Conservation (phyloP, 2,888 invertebrate species). For the Amphimallon solstitiale region DNA sequence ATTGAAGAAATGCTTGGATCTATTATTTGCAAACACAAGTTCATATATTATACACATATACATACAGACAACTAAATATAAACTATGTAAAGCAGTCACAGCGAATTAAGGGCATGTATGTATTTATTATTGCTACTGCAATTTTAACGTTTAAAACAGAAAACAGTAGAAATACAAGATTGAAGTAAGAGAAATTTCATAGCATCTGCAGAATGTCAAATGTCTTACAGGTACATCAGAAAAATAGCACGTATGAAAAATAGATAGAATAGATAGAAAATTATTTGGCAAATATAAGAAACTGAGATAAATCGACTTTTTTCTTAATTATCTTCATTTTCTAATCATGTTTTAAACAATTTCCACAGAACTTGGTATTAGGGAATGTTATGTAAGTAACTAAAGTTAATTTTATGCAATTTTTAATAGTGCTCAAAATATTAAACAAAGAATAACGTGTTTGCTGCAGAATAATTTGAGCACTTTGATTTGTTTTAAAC, state of each 20-base stretch:
- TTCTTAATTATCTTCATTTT: too few species aligned
- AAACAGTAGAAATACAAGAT: not conserved
- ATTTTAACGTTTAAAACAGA: conserved; percentile 8
- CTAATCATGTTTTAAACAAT: too few species aligned
- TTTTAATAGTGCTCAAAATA: too few species aligned
- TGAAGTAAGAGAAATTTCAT: not conserved
- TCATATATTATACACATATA: not conserved
- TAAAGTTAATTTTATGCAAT: too few species aligned
- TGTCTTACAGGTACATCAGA: conserved; percentile 2
- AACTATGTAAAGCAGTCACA: not conserved
- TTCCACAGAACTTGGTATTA: too few species aligned
- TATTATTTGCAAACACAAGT: not conserved
- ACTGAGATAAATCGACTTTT: too few species aligned
- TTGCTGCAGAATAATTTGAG: too few species aligned
- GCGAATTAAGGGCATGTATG: not conserved
- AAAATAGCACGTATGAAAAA: not conserved
- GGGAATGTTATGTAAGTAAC: too few species aligned
- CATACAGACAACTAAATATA: not conserved
- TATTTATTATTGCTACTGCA: conserved; percentile 16
- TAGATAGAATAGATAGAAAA: not conserved
- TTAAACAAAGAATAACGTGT: too few species aligned
- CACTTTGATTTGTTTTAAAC: too few species aligned
- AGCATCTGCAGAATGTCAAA: conserved; percentile 8
- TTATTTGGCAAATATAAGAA: not conserved
- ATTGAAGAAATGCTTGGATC: not conserved